phyloP scores from a whole-genome alignment of 2,797 vertebrate species.

The Anomalospiza imberbis region DNA sequence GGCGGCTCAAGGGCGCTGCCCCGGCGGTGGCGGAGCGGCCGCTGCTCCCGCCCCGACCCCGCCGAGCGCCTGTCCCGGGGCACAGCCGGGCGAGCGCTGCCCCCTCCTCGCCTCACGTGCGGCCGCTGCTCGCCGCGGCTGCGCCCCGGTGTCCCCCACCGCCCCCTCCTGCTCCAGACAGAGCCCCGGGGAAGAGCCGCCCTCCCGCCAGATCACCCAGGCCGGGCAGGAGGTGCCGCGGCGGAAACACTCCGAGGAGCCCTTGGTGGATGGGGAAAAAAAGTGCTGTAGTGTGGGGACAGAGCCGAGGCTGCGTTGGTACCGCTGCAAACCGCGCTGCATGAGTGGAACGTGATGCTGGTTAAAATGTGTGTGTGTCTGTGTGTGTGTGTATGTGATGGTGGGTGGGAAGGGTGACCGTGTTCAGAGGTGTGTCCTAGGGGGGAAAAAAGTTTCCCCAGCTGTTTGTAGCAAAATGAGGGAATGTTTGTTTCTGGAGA shows the following conservation, averaged over 20 bases:
- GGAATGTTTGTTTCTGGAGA: not conserved
- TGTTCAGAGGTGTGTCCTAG: not conserved
- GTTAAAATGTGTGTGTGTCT: not conserved
- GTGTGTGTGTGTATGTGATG: not conserved
- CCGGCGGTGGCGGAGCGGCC: not conserved
- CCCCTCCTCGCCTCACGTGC: not conserved
- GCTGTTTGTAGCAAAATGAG: not conserved
- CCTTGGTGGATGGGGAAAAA: not conserved
- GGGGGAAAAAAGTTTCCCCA: not conserved
- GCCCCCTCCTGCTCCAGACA: not conserved
- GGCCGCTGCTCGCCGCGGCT: not conserved
- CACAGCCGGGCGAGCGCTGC: not conserved
- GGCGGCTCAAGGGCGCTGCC: not conserved
- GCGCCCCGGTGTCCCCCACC: not conserved
- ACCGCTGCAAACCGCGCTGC: not conserved
- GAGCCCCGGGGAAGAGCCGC: not conserved
- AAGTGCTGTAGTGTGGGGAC: not conserved
- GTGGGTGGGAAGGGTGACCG: not conserved
- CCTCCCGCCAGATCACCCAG: not conserved
- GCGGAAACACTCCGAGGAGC: not conserved
- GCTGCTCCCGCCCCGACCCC: not conserved
- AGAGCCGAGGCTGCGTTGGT: not conserved
- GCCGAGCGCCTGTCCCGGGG: not conserved
- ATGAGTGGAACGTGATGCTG: not conserved
- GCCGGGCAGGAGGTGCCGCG: not conserved